These are phyloP conservation scores for Keiferia lycopersicella DNA, from an alignment of 2,888 invertebrate genomes.

Conservation along the genomic window DNA sequence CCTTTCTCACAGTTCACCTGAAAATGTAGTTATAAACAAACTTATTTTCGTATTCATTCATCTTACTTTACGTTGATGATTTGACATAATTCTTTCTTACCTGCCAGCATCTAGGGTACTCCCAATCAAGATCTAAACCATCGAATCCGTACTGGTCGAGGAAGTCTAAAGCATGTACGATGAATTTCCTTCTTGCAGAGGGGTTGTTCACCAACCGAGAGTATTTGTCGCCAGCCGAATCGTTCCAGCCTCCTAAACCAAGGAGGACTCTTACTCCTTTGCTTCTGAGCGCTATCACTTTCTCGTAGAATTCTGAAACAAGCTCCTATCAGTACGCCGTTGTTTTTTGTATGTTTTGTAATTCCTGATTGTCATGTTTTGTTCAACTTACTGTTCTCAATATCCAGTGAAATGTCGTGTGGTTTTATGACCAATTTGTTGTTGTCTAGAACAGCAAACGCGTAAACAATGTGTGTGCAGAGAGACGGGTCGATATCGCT, in stretches of 20 bases:
- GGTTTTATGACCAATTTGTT: conserved; percentile 89
- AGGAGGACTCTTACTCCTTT: conserved; percentile 90
- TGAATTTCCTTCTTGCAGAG: conserved; percentile 86
- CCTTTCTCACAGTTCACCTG: conserved; percentile 92
- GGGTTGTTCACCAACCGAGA: conserved; percentile 89
- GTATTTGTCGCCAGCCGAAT: conserved; percentile 95
- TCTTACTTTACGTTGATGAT: no score
- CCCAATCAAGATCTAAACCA: conserved; percentile 96
- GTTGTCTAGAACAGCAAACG: conserved; percentile 92
- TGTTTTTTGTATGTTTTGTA: not conserved
- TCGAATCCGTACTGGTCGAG: conserved; percentile 91
- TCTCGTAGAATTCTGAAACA: conserved; percentile 90
- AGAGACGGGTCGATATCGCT: conserved; percentile 91
- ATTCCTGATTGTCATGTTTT: not conserved
- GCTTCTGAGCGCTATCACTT: conserved; percentile 87
- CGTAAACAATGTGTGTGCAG: conserved; percentile 96
- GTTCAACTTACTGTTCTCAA: conserved; percentile 88
- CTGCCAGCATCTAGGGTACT: conserved; percentile 96
- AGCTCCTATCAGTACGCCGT: not conserved
- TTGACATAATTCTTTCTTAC: conserved; percentile 51
- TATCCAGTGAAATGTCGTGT: conserved; percentile 94
- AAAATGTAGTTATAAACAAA: conserved; percentile 26
- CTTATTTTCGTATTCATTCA: not conserved
- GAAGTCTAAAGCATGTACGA: conserved; percentile 88
- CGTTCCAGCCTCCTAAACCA: conserved; percentile 97